Base-by-base conservation (phyloP, 2,888 invertebrate species). In the Melanophora roralis region DNA sequence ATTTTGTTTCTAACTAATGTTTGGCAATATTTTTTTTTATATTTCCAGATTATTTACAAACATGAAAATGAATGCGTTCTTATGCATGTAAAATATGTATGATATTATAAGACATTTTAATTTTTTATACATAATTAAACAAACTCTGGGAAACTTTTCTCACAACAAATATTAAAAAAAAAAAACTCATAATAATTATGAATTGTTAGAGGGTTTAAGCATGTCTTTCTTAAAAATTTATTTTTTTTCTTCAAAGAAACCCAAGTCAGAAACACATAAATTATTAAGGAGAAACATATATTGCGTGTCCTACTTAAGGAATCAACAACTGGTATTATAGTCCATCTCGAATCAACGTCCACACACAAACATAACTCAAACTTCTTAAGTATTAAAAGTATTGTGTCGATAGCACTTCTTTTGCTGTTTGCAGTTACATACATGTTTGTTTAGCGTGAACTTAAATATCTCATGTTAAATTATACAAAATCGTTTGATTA, bases 251-350 rank as follows among this genome's bases (percentile, higher is more conserved):
- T n/a, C n/a, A n/a, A 12, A 47, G 38, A 16, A 49, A 47, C 21
- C 38, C 21, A 32, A 21, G 55, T 14, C 27, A 27, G 38, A 27
- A 65, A n/a, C 27, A 32, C 65, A 40, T 65, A 55, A 34, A 16
- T 43, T 32, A 34, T 32, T 12, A 12, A 21, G 45, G 34, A 47
- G 11, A 27, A 19, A 38, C 12, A 32, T 27, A 9, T 11, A 59
- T 67, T 67, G 67, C 67, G 59, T 74, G 59, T 67, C 49, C 67
- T 74, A 67, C 45, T 67, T 49, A 43, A 27, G 34, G 51, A 45
- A 43, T 40, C 51, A 74, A 51, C 73, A 74, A 74, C 59, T 67
- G 51, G 65, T 14, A n/a, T 57, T 19, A 21, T 67, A 27, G 27
- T 19, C 23, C 43, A 9, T 40, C 14, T 51, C 16, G 34, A 14